Percentiles rank a stretch among this genome's conserved stretches.
phyloP scores from a whole-genome alignment of 1,140 invertebrate species.

The Akabosia matsudoensis region DNA sequence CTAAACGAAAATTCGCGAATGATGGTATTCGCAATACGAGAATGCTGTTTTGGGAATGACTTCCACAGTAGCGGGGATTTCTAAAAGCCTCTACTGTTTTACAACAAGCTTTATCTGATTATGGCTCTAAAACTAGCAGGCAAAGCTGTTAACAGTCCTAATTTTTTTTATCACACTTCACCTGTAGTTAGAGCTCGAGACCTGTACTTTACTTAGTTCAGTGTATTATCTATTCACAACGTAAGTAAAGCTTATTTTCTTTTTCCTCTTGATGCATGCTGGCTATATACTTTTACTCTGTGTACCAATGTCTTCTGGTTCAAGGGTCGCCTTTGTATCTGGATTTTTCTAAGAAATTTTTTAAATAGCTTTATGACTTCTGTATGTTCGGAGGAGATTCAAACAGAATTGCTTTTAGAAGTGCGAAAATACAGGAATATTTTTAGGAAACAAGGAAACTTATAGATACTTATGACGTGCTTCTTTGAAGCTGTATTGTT shows the following conservation, averaged over 20 bases:
- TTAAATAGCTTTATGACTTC: too few species aligned
- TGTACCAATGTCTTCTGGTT: too few species aligned
- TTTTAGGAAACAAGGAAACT: background rate
- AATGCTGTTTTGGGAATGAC: too few species aligned
- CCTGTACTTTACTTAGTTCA: background rate
- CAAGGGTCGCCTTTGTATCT: too few species aligned
- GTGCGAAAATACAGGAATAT: background rate
- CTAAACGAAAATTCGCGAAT: too few species aligned
- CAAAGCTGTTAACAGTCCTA: background rate
- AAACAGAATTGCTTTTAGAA: background rate
- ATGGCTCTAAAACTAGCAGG: background rate
- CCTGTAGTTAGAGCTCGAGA: background rate
- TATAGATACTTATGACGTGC: background rate
- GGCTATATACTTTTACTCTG: too few species aligned
- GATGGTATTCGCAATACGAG: too few species aligned
- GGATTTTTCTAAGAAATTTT: too few species aligned
- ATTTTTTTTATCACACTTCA: constrained; percentile 4
- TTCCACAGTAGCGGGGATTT: too few species aligned
- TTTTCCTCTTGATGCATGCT: too few species aligned
- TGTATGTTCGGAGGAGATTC: background rate
- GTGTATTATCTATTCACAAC: background rate
- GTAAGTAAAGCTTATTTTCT: background rate
- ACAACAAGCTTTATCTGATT: background rate
- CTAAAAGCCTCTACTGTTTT: too few species aligned
- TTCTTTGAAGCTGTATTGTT: background rate